Percentiles rank a stretch among this genome's conserved stretches.
phyloP scores from a whole-genome alignment of 2,888 invertebrate species.

The Hylaea fasciaria region DNA sequence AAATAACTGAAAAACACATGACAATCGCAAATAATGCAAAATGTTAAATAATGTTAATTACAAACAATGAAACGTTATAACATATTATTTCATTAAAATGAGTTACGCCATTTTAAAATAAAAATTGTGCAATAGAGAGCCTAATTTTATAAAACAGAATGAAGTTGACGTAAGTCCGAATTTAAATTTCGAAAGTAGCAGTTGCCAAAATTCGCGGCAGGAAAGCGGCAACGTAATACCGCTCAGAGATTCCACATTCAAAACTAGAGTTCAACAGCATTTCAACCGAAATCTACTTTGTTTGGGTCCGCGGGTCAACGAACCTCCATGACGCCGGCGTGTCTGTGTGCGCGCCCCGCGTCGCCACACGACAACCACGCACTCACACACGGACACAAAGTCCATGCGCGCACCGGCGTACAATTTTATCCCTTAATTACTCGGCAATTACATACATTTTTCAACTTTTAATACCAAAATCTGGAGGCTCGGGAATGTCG shows the following conservation, averaged over 20 bases:
- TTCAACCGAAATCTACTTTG: slow-evolving; percentile 84
- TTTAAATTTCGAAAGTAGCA: slow-evolving; percentile 49
- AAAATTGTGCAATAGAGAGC: slow-evolving; percentile 14
- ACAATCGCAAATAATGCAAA: too few species aligned
- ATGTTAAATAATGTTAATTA: too few species aligned
- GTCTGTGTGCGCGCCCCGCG: slow-evolving; percentile 71
- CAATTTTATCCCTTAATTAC: slow-evolving; percentile 76
- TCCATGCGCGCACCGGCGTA: slow-evolving; percentile 57
- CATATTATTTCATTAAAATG: background rate
- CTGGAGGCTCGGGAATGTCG: slow-evolving; percentile 42
- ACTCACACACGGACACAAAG: slow-evolving; percentile 64
- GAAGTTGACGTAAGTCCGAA: slow-evolving; percentile 34
- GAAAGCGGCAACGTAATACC: slow-evolving; percentile 62
- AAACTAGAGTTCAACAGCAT: slow-evolving; percentile 83
- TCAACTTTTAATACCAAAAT: slow-evolving; percentile 48
- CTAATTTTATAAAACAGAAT: background rate
- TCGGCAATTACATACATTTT: slow-evolving; percentile 55
- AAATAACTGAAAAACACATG: too few species aligned
- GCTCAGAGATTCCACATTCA: slow-evolving; percentile 71
- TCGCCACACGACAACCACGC: slow-evolving; percentile 59
- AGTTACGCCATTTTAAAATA: background rate
- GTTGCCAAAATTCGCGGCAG: slow-evolving; percentile 67
- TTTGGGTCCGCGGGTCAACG: slow-evolving; percentile 83
- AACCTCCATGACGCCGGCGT: slow-evolving; percentile 72
- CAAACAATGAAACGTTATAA: slow-evolving; percentile 1